These are phyloP conservation scores for Alethe castanea DNA, from an alignment of 2,113 vertebrate genomes.

Conservation along the genomic window DNA sequence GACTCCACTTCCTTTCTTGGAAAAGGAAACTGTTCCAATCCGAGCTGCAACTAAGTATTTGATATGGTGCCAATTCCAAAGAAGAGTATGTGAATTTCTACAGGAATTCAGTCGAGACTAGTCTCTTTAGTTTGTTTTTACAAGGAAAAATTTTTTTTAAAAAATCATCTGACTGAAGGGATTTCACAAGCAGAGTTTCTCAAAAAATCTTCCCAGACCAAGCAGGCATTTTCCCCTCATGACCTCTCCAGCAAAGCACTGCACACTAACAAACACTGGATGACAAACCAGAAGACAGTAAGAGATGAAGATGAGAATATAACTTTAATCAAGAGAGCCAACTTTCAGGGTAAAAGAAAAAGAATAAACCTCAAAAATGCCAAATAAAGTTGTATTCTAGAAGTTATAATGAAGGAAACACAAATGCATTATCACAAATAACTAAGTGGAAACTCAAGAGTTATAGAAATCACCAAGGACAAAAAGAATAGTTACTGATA, in stretches of 20 bases:
- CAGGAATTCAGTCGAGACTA: not conserved
- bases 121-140: not conserved
- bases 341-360: not conserved
- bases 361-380: not conserved
- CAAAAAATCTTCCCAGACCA: not conserved
- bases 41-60: slow-evolving; percentile 1
- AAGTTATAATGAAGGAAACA: not conserved
- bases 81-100: slow-evolving; percentile 16
- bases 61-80: not conserved
- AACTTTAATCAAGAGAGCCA: not conserved
- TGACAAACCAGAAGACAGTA: not conserved
- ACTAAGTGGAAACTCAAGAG: not conserved
- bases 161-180: not conserved
- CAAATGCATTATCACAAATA: not conserved
- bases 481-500: not conserved
- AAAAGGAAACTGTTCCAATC: slow-evolving; percentile 33
- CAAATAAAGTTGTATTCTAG: not conserved
- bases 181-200: not conserved
- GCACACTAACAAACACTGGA: not conserved
- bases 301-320: not conserved
- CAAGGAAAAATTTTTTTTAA: not conserved
- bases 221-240: not conserved
- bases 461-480: not conserved
- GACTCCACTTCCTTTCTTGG: slow-evolving; percentile 29
- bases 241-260: not conserved